A percentile compares a stretch with the other conserved stretches of the same genome.
Evolutionary conservation across 1,140 invertebrate species (phyloP).

Genomic region (Neodiprion pinetum): DNA sequence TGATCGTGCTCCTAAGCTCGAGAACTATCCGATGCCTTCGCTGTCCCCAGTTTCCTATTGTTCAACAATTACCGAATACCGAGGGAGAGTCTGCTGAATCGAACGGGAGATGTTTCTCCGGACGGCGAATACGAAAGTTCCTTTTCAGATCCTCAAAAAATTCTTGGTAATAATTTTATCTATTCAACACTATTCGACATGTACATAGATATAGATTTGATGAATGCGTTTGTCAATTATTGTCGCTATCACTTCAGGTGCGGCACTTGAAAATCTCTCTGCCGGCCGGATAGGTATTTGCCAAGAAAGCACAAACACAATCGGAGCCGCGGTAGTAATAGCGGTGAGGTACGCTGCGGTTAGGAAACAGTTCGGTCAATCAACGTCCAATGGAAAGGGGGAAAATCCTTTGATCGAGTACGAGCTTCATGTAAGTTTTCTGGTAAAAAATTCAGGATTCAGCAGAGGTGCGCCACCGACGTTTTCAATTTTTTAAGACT

Average conservation of each 20-base stretch:
- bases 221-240: too few relatives aligned
- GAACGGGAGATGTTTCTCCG: slow-evolving; percentile 69
- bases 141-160: slow-evolving; percentile 78
- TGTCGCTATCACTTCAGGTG: slow-evolving; percentile 43
- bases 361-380: slow-evolving; percentile 79
- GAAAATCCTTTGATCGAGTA: slow-evolving; percentile 86
- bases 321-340: slow-evolving; percentile 77
- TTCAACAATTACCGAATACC: slow-evolving; percentile 71
- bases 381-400: slow-evolving; percentile 49
- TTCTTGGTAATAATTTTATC: slow-evolving; percentile 63
- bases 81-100: slow-evolving; percentile 67
- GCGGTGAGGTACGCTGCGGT: slow-evolving; percentile 83
- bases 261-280: slow-evolving; percentile 70
- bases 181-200: not conserved
- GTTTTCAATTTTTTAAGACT: too few relatives aligned
- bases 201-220: too few relatives aligned
- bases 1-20: slow-evolving; percentile 12
- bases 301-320: slow-evolving; percentile 74
- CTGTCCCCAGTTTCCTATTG: slow-evolving; percentile 63
- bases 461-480: too few relatives aligned
- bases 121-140: slow-evolving; percentile 76
- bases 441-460: too few relatives aligned
- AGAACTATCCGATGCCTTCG: slow-evolving; percentile 17
- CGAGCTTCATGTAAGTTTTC: slow-evolving; percentile 71
- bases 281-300: slow-evolving; percentile 79